Evolutionary conservation across 2,888 invertebrate genomes (phyloP), one percentile per base, ranked within the genome.

Genomic region (Melinaea marsaeus): DNA sequence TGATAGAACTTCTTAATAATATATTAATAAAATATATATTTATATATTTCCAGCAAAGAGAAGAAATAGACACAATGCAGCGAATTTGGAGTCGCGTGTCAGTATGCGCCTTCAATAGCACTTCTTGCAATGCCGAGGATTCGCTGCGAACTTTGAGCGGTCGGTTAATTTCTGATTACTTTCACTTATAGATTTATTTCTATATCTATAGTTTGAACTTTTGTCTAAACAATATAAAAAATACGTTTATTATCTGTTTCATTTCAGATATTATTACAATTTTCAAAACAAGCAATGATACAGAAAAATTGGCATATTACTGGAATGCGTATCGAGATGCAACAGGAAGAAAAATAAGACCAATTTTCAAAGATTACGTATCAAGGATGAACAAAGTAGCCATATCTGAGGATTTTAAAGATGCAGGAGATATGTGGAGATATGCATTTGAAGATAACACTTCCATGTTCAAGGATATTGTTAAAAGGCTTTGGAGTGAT

Each of bases 301-400:
- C 93, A 67, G 90, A 93, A 61, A 93, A 93, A 77, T 79, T 95
- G 58, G 75, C 86, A 3, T 92, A 93, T 71, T 92, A 92, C 62
- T 95, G 95, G 95, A 90, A 90, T 72, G 88, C 86, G 1, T 95
- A 94, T 91, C 84, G 94, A 68, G 92, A 94, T 72, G 91, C 84
- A 0, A 92, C 93, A 9, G 95, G 95, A 3, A 92, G 83, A 68
- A 91, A 91, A 79, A 93, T 94, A 75, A 84, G 92, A 47, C 83
- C 91, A 0, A 81, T 92, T 63, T 95, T 93, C 77, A 88, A 90
- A 73, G 88, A 91, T 70, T 94, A 94, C 71, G 93, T 94, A 0
- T 77, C 83, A 9, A 86, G 93, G 66, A 92, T 92, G 78, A 95
- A 95, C 74, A 86, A 89, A 69, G 94, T 93, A 0, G 93, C 94